Conservation (phyloP, 2,797 vertebrate genomes). For the Hapalemur alaotrensis region DNA sequence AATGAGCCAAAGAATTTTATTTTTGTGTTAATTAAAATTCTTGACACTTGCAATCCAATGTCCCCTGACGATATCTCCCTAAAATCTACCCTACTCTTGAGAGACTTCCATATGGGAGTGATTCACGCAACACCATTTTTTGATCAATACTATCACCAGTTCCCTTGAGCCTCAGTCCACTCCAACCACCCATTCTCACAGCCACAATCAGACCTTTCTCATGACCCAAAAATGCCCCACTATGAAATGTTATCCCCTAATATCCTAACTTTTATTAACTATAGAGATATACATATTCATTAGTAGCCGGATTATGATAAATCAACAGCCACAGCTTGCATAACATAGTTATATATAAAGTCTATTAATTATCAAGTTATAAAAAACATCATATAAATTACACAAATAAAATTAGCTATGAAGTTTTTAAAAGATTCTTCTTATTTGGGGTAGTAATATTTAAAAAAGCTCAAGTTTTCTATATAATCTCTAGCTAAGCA, state of each 20-base stretch:
- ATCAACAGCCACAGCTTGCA: neutral
- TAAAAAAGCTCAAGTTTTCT: neutral
- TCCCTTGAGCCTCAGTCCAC: neutral
- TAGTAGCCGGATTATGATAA: neutral
- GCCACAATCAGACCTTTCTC: neutral
- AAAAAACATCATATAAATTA: neutral
- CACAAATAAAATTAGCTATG: neutral
- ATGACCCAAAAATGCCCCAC: neutral
- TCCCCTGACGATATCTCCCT: neutral
- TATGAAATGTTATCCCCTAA: neutral
- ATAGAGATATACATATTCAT: neutral
- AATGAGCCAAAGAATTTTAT: neutral
- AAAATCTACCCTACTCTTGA: neutral
- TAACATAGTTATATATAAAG: conserved; percentile 15
- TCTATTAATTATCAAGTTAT: neutral
- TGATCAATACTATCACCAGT: neutral
- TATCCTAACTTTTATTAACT: neutral
- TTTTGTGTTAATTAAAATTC: neutral
- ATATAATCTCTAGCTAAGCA: neutral
- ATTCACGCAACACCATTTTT: neutral
- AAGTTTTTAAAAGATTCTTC: neutral
- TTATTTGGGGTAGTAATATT: neutral
- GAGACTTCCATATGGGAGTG: neutral
- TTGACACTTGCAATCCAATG: neutral
- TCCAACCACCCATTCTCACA: neutral